Base-by-base conservation (phyloP, 2,797 vertebrate species). In the Zalophus californianus region DNA sequence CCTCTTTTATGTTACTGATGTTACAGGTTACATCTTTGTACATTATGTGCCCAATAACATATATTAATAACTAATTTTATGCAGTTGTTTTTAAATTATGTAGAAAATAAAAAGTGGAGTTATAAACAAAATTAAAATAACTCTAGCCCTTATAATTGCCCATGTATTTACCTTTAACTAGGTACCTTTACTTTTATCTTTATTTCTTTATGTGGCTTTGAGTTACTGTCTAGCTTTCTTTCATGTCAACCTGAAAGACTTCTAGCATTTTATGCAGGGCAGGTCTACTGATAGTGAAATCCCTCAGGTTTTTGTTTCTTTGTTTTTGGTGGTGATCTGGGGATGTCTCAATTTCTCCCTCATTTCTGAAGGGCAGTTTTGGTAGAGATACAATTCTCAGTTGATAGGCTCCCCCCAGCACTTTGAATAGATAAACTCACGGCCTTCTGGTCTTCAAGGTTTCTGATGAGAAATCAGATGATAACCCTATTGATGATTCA, bases 131-230 rank as follows among this genome's bases (percentile, higher is more conserved):
- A 86, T 91, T 62, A 86, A 41, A 68, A 41, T 79, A 56, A 78
- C 27, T 56, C 23, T 75, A 75, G 11, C 23, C 62, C 7, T 75
- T 87, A 54, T 62, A 86, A 72, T 25, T 73, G 4, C 7, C 38
- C 4, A 58, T 87, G 14, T 29, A 56, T 75, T 82, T 82, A 85
- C 29, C 12, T 85, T 68, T 78, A 73, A 83, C 27, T 77, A 20
- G 20, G 27, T 32, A 38, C 32, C 62, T 90, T 80, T 41, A 78
- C 13, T 35, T 80, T 58, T 78, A 52, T 54, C 48, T 66, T 86
- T 92, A 83, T 88, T 92, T 78, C 38, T 85, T 90, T n/a, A 68
- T 68, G 35, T 56, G 50, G 13, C 20, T 75, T 95, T 73, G 14
- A 66, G 29, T 91, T 83, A 92, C n/a, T 58, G 44, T 54, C 14